Evolutionary conservation across 2,888 invertebrate species (phyloP).

Genomic region (Orthosia gothica): DNA sequence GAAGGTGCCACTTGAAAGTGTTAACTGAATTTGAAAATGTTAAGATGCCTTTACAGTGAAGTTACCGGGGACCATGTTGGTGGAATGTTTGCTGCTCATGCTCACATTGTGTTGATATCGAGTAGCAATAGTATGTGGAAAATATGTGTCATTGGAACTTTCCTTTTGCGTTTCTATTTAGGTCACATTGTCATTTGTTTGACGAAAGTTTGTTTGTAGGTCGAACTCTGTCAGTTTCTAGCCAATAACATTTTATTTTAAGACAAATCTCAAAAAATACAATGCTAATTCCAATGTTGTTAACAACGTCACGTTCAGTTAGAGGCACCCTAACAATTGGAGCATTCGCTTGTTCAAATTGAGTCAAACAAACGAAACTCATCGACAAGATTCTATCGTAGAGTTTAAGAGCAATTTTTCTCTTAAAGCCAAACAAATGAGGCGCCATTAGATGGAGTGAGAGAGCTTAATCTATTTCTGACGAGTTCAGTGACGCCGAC

Average conservation of each 20-base stretch:
- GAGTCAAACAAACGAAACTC: constrained; percentile 88
- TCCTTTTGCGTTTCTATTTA: constrained; percentile 15
- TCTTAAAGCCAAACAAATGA: constrained; percentile 92
- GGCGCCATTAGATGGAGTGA: constrained; percentile 91
- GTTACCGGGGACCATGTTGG: constrained; percentile 43
- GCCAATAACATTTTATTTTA: not conserved
- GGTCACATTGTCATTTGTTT: constrained; percentile 16
- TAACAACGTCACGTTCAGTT: constrained; percentile 24
- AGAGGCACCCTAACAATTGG: constrained; percentile 57
- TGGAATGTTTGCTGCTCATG: constrained; percentile 30
- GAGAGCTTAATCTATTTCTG: constrained; percentile 92
- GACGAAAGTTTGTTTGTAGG: not conserved
- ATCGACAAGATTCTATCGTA: constrained; percentile 89
- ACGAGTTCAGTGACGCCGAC: constrained; percentile 92
- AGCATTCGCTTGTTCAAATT: constrained; percentile 75
- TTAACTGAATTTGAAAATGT: constrained; percentile 86
- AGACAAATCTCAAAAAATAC: constrained; percentile 4
- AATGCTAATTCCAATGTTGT: constrained; percentile 27
- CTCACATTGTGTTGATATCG: constrained; percentile 21
- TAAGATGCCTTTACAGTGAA: constrained; percentile 61
- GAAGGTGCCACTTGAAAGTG: constrained; percentile 81
- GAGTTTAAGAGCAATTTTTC: constrained; percentile 91
- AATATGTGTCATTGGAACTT: constrained; percentile 12
- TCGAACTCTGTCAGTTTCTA: not conserved
- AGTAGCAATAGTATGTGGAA: constrained; percentile 14